Conservation (phyloP, 2,797 vertebrate genomes). For the Xenops minutus region DNA sequence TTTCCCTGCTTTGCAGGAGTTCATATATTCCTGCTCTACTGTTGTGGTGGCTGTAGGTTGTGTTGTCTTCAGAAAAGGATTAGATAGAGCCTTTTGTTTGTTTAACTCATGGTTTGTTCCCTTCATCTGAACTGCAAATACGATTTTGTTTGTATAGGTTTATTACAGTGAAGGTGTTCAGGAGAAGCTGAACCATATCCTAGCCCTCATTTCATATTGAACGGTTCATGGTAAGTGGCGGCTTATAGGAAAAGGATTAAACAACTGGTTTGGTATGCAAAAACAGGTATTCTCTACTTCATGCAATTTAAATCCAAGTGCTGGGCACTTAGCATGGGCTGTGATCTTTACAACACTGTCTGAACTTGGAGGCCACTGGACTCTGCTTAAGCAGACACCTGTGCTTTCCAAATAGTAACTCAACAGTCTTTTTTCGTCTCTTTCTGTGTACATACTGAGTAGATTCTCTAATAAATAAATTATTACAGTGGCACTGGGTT, state of each 20-base stretch:
- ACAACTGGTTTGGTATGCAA: background rate
- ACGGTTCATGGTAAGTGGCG: background rate
- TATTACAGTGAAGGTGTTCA: background rate
- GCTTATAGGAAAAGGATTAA: background rate
- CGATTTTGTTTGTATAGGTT: background rate
- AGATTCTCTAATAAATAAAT: constrained; percentile 7
- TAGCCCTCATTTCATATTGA: background rate
- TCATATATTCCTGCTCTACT: background rate
- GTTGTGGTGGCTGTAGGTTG: background rate
- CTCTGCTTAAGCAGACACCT: background rate
- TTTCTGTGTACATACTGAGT: background rate
- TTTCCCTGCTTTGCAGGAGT: background rate
- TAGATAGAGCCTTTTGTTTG: background rate
- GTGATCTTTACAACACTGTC: background rate
- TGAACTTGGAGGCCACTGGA: background rate
- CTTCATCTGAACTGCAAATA: background rate
- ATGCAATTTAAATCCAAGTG: background rate
- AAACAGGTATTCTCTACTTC: background rate
- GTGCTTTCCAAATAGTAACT: background rate
- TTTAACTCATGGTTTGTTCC: background rate
- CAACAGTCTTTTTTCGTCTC: background rate
- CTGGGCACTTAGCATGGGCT: background rate
- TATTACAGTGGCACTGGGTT: background rate
- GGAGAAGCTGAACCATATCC: background rate
- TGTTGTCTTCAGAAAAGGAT: background rate